Evolutionary conservation across 2,797 vertebrate species (phyloP).

Genomic region (Platyrinchus mystaceus): DNA sequence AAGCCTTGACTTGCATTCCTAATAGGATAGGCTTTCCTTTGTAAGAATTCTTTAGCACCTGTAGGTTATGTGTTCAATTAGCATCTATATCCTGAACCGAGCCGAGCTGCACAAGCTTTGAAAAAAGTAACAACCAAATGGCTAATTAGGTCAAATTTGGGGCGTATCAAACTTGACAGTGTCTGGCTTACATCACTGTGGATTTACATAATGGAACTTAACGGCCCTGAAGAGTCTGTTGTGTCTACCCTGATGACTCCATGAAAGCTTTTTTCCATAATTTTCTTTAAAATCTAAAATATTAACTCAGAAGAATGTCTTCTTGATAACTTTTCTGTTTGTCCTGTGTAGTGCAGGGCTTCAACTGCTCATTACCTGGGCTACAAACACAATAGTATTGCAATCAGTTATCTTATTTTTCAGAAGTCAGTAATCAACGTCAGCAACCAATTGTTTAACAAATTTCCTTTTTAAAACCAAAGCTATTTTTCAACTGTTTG

Average conservation of each 20-base stretch:
- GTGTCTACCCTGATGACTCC: constrained; percentile 12
- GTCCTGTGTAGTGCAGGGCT: neutral
- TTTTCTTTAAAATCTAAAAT: neutral
- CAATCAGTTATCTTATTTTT: constrained; percentile 39
- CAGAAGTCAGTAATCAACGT: constrained; percentile 24
- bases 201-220: constrained; percentile 69
- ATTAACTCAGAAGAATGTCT: neutral
- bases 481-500: constrained; percentile 42
- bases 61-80: constrained; percentile 58
- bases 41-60: constrained; percentile 47
- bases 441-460: constrained; percentile 54
- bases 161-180: constrained; percentile 58
- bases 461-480: constrained; percentile 58
- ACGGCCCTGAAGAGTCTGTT: constrained; percentile 23
- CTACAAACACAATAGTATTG: neutral
- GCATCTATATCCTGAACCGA: constrained; percentile 45
- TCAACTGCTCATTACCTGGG: neutral
- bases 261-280: neutral
- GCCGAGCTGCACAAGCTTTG: constrained; percentile 2
- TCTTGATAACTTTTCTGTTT: neutral
- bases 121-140: constrained; percentile 63
- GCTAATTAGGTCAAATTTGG: constrained; percentile 68
- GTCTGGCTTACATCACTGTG: constrained; percentile 42
- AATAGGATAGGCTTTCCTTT: constrained; percentile 31
- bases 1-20: constrained; percentile 52